Evolutionary conservation across 1,140 invertebrate species (phyloP).

Genomic region (Stenopsyche tienmushanensis): DNA sequence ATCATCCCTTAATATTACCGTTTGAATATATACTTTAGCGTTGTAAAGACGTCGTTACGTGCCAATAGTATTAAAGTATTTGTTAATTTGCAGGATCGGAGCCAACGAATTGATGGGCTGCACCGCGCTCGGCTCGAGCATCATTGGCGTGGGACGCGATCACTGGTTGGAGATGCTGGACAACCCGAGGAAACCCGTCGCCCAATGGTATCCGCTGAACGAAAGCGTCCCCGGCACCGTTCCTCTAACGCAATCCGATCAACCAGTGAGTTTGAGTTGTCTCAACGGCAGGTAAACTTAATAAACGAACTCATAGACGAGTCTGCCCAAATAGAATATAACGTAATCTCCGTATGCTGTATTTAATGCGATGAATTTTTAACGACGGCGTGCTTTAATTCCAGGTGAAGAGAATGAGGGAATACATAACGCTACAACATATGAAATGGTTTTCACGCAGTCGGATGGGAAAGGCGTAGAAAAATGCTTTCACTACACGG

Average conservation of each 20-base stretch:
- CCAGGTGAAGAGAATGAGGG: conserved; percentile 38
- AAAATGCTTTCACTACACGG: too few relatives aligned
- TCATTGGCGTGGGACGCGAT: conserved; percentile 77
- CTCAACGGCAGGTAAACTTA: conserved; percentile 62
- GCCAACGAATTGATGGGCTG: conserved; percentile 86
- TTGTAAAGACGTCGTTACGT: too few relatives aligned
- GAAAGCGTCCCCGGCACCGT: conserved; percentile 66
- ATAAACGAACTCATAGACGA: not conserved
- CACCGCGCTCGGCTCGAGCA: conserved; percentile 73
- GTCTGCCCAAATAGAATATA: too few relatives aligned
- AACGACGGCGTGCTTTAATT: conserved; percentile 2
- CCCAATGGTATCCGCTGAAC: conserved; percentile 81
- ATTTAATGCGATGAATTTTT: not conserved
- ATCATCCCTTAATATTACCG: not conserved
- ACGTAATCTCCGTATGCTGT: too few relatives aligned
- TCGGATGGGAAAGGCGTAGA: conserved; percentile 2
- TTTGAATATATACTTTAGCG: not conserved
- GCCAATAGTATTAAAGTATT: too few relatives aligned
- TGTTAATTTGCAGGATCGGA: conserved; percentile 66
- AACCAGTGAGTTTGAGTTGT: conserved; percentile 63
- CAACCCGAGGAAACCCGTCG: conserved; percentile 78
- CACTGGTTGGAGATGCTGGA: conserved; percentile 90
- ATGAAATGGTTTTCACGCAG: conserved; percentile 4
- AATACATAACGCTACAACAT: not conserved
- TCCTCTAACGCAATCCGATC: conserved; percentile 54